Base-by-base conservation (phyloP, 1,140 invertebrate genomes). In the Cardiocondyla obscurior region DNA sequence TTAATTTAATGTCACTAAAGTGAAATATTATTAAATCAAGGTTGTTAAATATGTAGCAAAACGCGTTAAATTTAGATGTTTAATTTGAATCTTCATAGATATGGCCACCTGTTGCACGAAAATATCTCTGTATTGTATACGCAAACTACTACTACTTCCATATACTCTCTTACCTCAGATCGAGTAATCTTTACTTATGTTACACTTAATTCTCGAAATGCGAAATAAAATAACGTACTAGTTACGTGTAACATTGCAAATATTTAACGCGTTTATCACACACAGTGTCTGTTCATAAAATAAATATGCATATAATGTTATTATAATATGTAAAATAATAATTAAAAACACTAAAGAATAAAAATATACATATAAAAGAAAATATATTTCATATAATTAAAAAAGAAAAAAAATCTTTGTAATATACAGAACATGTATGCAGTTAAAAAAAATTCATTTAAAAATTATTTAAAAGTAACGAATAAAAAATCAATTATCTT, bases 101-200 rank as follows among this genome's bases (percentile, higher is more conserved):
- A 76, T 83, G 51, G 53, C 85, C 85, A 86, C 85, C 85, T 87
- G 85, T 87, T 87, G 85, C 85, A 44, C 53, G 77, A 87, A 86
- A 86, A 83, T 83, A 82, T 86, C 42, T 76, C 72, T 81, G 65
- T 65, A 79, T 86, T 51, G 72, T 42, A 83, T 72, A 64, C 70
- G 72, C 60, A 67, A 77, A 77, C 60, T 77, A 79, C 46, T 49
- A 69, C 10, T 77, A 39, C 6, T 67, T 67, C 14, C 42, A 49
- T 3, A 0, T 53, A 33, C 22, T 79, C 74, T 49, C 46, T 79
- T 79, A 67, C 39, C 30, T 30, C 65, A 49, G 12, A 42, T 69
- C 39, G 16, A 36, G n/a, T 25, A 85, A 67, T 33, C 22, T 69
- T 36, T 7, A 49, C 4, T 67, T 30, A n/a, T 44, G 33, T 14